Percentiles rank a stretch among this genome's conserved stretches.
These are phyloP conservation scores for Leuciscus waleckii DNA, from an alignment of 2,797 vertebrate genomes.

Conservation along the genomic window DNA sequence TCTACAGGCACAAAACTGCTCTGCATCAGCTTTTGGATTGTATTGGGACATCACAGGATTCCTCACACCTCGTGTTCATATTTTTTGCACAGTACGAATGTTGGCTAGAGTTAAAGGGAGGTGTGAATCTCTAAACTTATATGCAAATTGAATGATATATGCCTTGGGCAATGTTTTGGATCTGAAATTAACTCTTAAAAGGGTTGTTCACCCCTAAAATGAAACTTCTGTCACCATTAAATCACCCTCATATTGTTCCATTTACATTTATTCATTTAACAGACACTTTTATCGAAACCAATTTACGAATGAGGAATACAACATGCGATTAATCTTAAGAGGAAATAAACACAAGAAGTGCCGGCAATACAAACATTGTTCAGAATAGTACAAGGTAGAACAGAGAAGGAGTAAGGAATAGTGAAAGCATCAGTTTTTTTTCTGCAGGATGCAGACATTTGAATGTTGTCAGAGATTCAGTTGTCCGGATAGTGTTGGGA, in stretches of 20 bases:
- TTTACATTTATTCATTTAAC: background rate
- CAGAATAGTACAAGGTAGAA: background rate
- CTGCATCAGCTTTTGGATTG: slow-evolving; percentile 2
- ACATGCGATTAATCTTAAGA: background rate
- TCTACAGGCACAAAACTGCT: slow-evolving; percentile 4
- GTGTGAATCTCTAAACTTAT: background rate
- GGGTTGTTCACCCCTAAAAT: background rate
- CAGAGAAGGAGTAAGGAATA: background rate
- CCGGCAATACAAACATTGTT: background rate
- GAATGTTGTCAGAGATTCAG: background rate
- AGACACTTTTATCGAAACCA: background rate
- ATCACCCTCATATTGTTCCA: background rate
- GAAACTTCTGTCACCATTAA: background rate
- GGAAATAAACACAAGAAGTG: background rate
- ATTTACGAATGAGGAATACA: background rate
- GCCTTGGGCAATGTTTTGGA: background rate
- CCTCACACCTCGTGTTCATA: background rate
- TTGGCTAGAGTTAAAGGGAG: slow-evolving; percentile 7
- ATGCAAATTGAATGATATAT: background rate
- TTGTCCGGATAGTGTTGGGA: background rate
- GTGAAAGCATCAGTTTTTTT: background rate
- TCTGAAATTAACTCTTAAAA: background rate
- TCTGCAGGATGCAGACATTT: background rate
- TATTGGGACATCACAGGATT: background rate
- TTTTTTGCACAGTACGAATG: background rate